These are phyloP conservation scores for Hyles vespertilio DNA, from an alignment of 1,140 invertebrate genomes.

Conservation along the genomic window DNA sequence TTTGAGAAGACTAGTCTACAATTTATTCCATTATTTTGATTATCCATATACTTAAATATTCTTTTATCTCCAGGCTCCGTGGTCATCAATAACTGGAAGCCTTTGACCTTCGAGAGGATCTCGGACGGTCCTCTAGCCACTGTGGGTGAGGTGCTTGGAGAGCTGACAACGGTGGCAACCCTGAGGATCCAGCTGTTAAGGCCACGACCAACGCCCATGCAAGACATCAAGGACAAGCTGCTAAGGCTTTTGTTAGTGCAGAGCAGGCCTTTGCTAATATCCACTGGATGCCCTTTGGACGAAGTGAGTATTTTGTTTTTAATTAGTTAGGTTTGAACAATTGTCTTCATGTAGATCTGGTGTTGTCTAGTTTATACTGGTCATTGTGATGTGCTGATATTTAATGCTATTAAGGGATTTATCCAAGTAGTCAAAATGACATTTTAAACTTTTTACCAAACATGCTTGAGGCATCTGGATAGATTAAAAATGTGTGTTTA, in stretches of 20 bases:
- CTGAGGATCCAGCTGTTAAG: constrained; percentile 92
- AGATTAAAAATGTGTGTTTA: too few species aligned
- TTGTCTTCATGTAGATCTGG: too few species aligned
- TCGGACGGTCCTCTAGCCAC: constrained; percentile 90
- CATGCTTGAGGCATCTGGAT: too few species aligned
- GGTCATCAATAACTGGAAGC: constrained; percentile 96
- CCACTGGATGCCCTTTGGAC: constrained; percentile 93
- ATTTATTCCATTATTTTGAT: not conserved
- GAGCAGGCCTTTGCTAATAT: constrained; percentile 89
- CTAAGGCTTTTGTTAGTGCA: constrained; percentile 91
- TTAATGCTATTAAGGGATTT: too few species aligned
- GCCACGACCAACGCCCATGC: constrained; percentile 83
- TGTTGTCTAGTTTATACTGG: too few species aligned
- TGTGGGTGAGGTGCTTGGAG: constrained; percentile 94
- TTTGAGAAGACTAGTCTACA: constrained; percentile 10
- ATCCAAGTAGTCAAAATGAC: too few species aligned
- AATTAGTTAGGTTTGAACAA: not conserved
- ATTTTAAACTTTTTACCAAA: too few species aligned
- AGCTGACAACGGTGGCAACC: constrained; percentile 92
- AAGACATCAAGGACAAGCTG: constrained; percentile 95
- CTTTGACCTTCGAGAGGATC: constrained; percentile 91
- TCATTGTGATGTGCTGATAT: too few species aligned
- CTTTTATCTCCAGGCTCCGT: constrained; percentile 81
- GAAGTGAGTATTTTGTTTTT: constrained; percentile 81
- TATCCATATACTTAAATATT: constrained; percentile 2